These are phyloP conservation scores for Varanus komodoensis DNA, from an alignment of 2,113 vertebrate species.

Conservation along the genomic window DNA sequence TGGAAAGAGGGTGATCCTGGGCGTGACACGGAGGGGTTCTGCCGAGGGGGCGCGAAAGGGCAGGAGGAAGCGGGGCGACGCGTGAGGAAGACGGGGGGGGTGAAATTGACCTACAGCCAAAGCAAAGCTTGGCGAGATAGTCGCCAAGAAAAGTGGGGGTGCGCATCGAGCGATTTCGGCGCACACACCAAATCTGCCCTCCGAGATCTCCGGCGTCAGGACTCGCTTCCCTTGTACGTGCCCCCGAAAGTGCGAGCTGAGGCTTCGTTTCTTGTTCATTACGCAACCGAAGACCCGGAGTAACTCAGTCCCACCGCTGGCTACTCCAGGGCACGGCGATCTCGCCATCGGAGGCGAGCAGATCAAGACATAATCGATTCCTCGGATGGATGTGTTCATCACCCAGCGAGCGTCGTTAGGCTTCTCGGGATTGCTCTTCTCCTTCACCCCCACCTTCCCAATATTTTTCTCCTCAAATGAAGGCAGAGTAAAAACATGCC, in stretches of 20 bases:
- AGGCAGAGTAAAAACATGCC: background rate
- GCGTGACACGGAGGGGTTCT: background rate
- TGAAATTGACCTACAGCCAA: conserved; percentile 28
- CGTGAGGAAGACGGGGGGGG: background rate
- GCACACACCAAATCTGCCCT: too few relatives aligned
- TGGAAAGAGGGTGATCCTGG: too few relatives aligned
- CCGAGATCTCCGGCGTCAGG: background rate
- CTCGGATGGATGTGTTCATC: background rate
- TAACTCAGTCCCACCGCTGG: background rate
- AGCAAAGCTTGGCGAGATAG: background rate
- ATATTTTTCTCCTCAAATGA: background rate
- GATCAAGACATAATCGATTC: background rate
- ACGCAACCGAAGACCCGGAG: background rate
- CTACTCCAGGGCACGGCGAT: background rate
- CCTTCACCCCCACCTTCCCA: background rate
- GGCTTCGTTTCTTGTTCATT: background rate
- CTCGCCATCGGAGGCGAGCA: background rate
- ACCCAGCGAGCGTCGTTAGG: background rate
- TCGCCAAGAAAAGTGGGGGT: background rate
- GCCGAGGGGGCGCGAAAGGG: background rate
- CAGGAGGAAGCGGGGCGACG: background rate
- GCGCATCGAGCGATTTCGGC: background rate
- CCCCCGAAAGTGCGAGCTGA: background rate
- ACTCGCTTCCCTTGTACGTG: background rate
- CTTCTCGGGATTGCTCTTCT: background rate